Evolutionary conservation across 2,888 invertebrate genomes (phyloP).

Genomic region (Xestia xanthographa): DNA sequence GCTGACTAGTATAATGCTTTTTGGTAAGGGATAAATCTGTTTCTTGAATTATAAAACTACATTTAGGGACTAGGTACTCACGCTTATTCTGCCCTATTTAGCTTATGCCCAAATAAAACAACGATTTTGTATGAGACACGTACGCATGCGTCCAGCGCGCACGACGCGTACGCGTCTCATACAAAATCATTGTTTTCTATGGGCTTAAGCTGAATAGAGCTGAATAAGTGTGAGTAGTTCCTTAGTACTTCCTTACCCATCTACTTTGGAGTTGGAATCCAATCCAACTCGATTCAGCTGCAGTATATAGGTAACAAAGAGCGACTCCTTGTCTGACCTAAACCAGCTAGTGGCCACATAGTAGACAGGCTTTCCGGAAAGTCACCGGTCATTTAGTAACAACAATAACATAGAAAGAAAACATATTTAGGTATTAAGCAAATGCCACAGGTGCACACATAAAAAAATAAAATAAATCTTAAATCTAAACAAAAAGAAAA

Average conservation of each 20-base stretch:
- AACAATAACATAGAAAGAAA: background rate
- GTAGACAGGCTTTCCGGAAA: background rate
- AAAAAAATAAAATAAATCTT: background rate
- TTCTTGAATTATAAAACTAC: background rate
- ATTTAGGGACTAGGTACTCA: too few species aligned
- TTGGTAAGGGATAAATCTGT: background rate
- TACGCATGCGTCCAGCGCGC: too few species aligned
- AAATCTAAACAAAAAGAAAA: background rate
- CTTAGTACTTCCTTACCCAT: background rate
- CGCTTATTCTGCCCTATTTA: too few species aligned
- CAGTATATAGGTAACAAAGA: background rate
- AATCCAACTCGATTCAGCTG: background rate
- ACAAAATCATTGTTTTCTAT: too few species aligned
- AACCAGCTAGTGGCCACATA: background rate
- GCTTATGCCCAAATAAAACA: too few species aligned
- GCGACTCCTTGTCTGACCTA: background rate
- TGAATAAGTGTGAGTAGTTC: too few species aligned
- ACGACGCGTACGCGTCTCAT: too few species aligned
- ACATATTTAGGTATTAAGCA: too few species aligned
- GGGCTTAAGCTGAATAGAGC: too few species aligned
- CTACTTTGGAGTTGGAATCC: background rate
- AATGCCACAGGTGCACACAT: background rate
- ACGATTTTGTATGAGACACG: too few species aligned
- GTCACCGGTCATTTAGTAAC: background rate
- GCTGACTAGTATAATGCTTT: background rate